These are phyloP conservation scores for Oreocharis arfaki DNA, from an alignment of 2,113 vertebrate species.

Conservation along the genomic window DNA sequence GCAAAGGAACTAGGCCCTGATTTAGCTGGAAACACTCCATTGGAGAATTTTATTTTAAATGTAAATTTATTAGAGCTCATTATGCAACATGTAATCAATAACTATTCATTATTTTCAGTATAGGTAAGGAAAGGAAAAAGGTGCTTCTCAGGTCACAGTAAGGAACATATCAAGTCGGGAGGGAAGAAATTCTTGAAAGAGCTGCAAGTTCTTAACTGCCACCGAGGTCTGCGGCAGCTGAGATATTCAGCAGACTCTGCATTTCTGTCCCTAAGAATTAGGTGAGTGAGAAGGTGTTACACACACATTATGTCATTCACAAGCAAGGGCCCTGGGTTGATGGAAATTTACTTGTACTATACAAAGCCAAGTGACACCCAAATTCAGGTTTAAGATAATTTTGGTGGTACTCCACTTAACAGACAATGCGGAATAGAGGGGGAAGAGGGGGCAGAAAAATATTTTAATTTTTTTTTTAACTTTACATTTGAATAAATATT, in stretches of 20 bases:
- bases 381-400: neutral
- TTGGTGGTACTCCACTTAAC: neutral
- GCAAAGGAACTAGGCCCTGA: neutral
- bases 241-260: neutral
- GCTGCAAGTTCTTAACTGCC: neutral
- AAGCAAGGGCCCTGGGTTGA: neutral
- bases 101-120: neutral
- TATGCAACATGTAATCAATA: constrained; percentile 32
- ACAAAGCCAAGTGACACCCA: neutral
- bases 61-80: neutral
- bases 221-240: neutral
- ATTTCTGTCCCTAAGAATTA: neutral
- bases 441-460: accelerated
- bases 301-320: neutral
- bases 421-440: neutral
- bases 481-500: neutral
- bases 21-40: neutral
- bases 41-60: neutral
- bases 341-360: neutral
- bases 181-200: neutral
- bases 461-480: neutral
- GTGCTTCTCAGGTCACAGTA: neutral
- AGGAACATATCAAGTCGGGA: neutral
- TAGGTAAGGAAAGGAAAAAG: neutral
- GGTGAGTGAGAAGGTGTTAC: neutral